These are phyloP conservation scores for Acanthosepion lycidas DNA, from an alignment of 2,888 invertebrate genomes.

Conservation along the genomic window DNA sequence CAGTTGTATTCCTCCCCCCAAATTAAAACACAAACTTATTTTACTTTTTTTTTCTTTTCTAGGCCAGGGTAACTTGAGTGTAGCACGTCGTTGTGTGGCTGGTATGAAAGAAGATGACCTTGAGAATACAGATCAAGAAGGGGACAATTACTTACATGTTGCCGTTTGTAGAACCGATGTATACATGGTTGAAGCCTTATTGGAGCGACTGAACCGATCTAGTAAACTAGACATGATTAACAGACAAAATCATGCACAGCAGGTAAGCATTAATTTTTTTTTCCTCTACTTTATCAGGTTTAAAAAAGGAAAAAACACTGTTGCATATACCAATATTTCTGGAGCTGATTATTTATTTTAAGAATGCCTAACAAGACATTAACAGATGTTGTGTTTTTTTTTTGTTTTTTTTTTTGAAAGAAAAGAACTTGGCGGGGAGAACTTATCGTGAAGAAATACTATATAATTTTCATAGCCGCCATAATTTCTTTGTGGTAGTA, in stretches of 20 bases:
- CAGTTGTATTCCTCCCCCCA: too few relatives aligned
- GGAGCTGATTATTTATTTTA: too few relatives aligned
- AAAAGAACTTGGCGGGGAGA: too few relatives aligned
- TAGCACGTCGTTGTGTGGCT: conserved; percentile 64
- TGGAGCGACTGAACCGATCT: conserved; percentile 63
- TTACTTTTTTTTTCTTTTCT: neutral
- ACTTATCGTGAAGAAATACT: too few relatives aligned
- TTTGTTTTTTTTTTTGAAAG: too few relatives aligned
- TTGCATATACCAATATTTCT: too few relatives aligned
- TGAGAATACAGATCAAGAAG: conserved; percentile 60
- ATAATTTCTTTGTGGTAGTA: too few relatives aligned
- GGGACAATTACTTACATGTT: conserved; percentile 67
- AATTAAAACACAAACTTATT: neutral
- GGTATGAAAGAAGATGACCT: conserved; percentile 60
- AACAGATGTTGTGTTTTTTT: too few relatives aligned
- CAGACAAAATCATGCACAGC: conserved; percentile 61
- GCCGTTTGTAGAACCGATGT: conserved; percentile 64
- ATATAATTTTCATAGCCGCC: too few relatives aligned
- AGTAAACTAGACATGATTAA: conserved; percentile 61
- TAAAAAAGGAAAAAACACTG: too few relatives aligned
- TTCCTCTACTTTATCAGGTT: neutral
- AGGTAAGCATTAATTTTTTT: conserved; percentile 53
- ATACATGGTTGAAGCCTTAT: conserved; percentile 65
- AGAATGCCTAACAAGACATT: too few relatives aligned
- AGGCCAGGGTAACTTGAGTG: conserved; percentile 52